Percentiles rank a stretch among this genome's conserved stretches.
Conservation (phyloP, 2,113 vertebrate species). For the Azemiops feae region DNA sequence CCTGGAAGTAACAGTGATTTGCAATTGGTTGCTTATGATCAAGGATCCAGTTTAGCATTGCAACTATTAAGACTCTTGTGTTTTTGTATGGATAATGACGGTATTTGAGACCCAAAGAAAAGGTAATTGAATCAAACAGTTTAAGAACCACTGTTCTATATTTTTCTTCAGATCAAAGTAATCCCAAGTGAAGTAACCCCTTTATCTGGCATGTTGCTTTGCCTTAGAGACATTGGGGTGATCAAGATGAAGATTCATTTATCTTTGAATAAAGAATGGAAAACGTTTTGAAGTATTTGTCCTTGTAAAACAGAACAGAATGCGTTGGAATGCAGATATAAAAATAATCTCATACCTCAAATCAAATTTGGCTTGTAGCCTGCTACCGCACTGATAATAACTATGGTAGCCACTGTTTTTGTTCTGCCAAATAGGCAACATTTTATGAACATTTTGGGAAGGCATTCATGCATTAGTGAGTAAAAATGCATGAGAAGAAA, state of each 20-base stretch:
- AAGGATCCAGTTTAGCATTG: background rate
- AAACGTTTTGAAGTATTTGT: background rate
- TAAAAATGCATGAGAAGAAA: background rate
- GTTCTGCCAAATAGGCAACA: background rate
- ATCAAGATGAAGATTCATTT: background rate
- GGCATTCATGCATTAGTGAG: background rate
- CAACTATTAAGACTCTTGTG: background rate
- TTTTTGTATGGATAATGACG: background rate
- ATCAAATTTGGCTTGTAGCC: background rate
- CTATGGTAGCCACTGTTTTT: background rate
- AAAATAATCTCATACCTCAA: background rate
- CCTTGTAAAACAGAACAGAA: background rate
- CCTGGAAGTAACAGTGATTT: background rate
- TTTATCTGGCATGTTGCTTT: background rate
- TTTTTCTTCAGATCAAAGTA: background rate
- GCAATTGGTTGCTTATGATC: background rate
- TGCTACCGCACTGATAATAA: background rate
- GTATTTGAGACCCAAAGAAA: background rate
- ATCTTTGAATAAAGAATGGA: background rate
- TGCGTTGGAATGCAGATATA: background rate
- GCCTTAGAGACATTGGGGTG: background rate
- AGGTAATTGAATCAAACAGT: background rate
- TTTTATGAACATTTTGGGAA: conserved; percentile 9
- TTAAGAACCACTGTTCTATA: background rate
- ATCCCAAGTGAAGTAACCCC: background rate